phyloP scores from a whole-genome alignment of 1,140 invertebrate genomes.

The Ptiloglossa arizonensis region DNA sequence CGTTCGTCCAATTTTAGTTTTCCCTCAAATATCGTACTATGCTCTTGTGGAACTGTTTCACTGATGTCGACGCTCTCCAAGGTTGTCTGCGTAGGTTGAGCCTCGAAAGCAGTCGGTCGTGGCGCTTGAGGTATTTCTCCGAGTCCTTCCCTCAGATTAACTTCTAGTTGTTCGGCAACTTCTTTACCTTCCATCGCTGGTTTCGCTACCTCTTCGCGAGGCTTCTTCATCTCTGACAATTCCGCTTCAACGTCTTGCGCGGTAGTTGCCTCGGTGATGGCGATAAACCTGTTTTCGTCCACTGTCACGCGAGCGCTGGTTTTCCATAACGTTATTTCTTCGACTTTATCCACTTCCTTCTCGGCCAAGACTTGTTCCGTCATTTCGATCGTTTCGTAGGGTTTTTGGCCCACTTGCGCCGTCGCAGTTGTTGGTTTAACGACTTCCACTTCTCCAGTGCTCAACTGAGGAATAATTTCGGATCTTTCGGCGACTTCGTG shows the following conservation, averaged over 20 bases:
- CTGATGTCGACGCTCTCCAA: constrained; percentile 71
- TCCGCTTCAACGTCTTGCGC: constrained; percentile 65
- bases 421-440: constrained; percentile 48
- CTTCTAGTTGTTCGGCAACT: constrained; percentile 71
- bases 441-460: constrained; percentile 55
- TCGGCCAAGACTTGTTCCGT: constrained; percentile 65
- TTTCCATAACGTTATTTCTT: constrained; percentile 49
- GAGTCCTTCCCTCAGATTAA: constrained; percentile 68
- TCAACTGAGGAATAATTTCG: constrained; percentile 60
- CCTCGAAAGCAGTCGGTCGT: constrained; percentile 53
- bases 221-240: constrained; percentile 52
- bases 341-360: constrained; percentile 59
- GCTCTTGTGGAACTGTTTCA: constrained; percentile 71
- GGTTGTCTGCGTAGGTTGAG: constrained; percentile 67
- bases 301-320: constrained; percentile 66
- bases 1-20: constrained; percentile 69
- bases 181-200: constrained; percentile 70
- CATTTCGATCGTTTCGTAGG: constrained; percentile 66
- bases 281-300: constrained; percentile 72
- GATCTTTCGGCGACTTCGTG: constrained; percentile 66
- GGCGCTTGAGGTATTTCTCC: constrained; percentile 57
- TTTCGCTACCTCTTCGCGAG: constrained; percentile 60
- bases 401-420: constrained; percentile 64
- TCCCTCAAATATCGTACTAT: constrained; percentile 69
- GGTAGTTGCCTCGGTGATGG: constrained; percentile 67